Conservation (phyloP, 2,113 vertebrate species). For the Peromyscus californicus region DNA sequence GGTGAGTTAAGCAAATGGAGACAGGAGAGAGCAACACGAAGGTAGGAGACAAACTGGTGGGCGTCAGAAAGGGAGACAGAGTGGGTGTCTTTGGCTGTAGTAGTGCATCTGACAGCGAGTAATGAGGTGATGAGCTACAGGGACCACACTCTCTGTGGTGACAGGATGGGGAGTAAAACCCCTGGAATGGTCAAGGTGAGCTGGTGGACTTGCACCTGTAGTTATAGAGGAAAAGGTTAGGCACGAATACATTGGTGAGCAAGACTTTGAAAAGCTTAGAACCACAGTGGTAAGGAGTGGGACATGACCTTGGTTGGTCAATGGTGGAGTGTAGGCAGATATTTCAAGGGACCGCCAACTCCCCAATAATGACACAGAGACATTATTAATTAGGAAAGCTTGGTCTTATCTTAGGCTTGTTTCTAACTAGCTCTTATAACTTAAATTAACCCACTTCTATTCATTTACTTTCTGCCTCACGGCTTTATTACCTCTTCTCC, state of each 20-base stretch:
- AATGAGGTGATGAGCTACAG: fast-evolving
- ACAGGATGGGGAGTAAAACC: fast-evolving
- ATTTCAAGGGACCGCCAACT: too few species aligned
- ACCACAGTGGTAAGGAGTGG: not conserved
- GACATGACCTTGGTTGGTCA: too few species aligned
- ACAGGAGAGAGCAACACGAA: not conserved
- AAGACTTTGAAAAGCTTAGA: not conserved
- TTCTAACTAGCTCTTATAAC: too few species aligned
- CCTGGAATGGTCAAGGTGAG: not conserved
- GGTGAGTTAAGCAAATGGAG: not conserved
- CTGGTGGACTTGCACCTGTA: fast-evolving
- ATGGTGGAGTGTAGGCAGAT: too few species aligned
- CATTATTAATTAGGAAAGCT: too few species aligned
- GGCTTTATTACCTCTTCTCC: too few species aligned
- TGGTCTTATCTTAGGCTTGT: too few species aligned
- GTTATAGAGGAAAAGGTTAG: not conserved
- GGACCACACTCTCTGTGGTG: fast-evolving
- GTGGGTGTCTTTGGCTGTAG: not conserved
- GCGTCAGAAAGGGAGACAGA: not conserved
- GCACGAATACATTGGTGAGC: fast-evolving
- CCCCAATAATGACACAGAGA: too few species aligned
- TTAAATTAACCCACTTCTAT: too few species aligned
- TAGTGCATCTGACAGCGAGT: not conserved
- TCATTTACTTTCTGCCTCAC: too few species aligned
- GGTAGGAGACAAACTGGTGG: not conserved